Base-by-base conservation (phyloP, 2,888 invertebrate species). In the Caenorhabditis sp. region DNA sequence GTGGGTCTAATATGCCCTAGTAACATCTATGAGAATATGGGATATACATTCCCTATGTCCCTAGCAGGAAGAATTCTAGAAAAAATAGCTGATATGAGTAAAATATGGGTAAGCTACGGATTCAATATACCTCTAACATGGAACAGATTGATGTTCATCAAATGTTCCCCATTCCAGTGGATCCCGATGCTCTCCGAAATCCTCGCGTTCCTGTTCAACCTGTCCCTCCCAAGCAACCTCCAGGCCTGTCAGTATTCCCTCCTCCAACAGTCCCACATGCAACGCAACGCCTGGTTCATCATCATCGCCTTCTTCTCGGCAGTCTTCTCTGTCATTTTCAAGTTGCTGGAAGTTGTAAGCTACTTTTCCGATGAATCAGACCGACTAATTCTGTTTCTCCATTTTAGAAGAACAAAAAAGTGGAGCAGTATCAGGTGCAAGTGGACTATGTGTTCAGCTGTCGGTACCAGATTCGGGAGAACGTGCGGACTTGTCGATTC, bases 381-480 rank as follows among this genome's bases (percentile, higher is more conserved):
- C n/a, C n/a, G n/a, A n/a, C n/a, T n/a, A n/a, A n/a, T n/a, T n/a
- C n/a, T n/a, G n/a, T n/a, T n/a, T n/a, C n/a, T n/a, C n/a, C n/a
- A n/a, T n/a, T n/a, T n/a, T n/a, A 83, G 83, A 51, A 35, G 40
- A 83, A 83, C 69, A 62, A 64, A 22, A 11, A 15, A 18, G 28
- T 65, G 32, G 83, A 83, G 51, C 55, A 26, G 11, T 69, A 85
- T 18, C 79, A 64, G n/a, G 77, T 84, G 11, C 37, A 61, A 24
- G 61, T 53, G 11, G 76, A 76, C 28, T 76, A 76, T 35, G 67
- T 61, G 1, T 67, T 76, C 61, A 53, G 60, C 13, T 53, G 58
- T 5, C 78, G 85, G 8, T 85, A 74, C 26, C 85, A 85, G 55
- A 76, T 85, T 53, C 68, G 81, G n/a, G 85, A 85, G 60, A 85